Evolutionary conservation across 2,113 vertebrate genomes (phyloP).

Genomic region (Montifringilla adamsi): DNA sequence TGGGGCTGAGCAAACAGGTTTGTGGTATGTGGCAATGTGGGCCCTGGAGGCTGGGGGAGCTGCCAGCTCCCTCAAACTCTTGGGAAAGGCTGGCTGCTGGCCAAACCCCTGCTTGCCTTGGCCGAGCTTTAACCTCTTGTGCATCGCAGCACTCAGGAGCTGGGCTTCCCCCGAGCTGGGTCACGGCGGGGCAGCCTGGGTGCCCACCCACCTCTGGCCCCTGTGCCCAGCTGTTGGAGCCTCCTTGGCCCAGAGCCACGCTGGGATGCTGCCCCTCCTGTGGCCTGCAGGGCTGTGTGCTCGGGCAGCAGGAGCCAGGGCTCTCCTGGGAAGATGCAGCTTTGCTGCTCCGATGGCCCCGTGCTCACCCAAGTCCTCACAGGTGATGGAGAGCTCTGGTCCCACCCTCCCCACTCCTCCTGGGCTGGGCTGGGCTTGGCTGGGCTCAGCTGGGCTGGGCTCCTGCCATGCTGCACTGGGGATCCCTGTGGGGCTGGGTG

Average conservation of each 20-base stretch:
- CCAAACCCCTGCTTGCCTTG: not conserved
- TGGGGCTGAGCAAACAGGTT: not conserved
- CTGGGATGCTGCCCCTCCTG: not conserved
- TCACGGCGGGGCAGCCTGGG: accelerated
- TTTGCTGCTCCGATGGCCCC: not conserved
- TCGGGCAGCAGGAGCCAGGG: not conserved
- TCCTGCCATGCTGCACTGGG: not conserved
- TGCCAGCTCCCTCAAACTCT: constrained; percentile 4
- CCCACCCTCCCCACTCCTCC: not conserved
- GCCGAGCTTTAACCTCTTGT: not conserved
- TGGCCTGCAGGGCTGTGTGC: not conserved
- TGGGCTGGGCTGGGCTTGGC: not conserved
- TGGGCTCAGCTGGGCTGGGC: not conserved
- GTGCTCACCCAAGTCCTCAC: accelerated
- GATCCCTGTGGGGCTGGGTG: not conserved
- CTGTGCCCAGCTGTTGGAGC: not conserved
- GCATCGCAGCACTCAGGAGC: not conserved
- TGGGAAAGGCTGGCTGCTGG: not conserved
- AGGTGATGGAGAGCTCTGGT: not conserved
- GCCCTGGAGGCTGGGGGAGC: not conserved
- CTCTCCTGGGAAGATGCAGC: not conserved
- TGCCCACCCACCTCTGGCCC: accelerated
- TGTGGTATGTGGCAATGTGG: not conserved
- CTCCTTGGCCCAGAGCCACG: not conserved
- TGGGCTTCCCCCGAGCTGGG: accelerated